Conservation (phyloP, 2,113 vertebrate genomes). For the Pollimyrus isidori region DNA sequence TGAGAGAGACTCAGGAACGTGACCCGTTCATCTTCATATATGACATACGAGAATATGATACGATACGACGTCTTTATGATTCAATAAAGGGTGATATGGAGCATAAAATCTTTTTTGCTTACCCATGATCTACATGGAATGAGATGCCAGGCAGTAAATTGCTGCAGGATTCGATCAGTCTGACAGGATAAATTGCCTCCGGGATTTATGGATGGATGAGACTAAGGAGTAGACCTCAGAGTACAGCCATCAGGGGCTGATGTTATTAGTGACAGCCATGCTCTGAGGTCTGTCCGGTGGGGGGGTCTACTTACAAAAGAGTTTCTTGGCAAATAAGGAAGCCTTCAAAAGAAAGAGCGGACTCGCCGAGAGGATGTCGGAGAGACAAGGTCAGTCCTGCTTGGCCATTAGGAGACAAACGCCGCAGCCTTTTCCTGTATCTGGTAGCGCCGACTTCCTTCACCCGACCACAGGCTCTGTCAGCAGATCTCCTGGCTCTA, state of each 20-base stretch:
- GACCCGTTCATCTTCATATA: too few species aligned
- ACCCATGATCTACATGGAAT: neutral
- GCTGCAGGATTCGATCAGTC: constrained; percentile 17
- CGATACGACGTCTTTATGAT: constrained; percentile 28
- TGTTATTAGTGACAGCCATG: neutral
- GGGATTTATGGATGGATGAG: constrained; percentile 15
- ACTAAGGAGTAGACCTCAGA: neutral
- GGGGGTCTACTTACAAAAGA: neutral
- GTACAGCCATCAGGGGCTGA: neutral
- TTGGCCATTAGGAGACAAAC: neutral
- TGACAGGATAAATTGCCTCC: constrained; percentile 8
- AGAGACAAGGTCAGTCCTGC: neutral
- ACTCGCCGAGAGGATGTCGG: neutral
- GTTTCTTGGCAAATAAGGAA: neutral
- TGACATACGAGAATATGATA: neutral
- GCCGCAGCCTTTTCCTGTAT: neutral
- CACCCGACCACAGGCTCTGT: neutral
- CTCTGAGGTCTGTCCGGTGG: neutral
- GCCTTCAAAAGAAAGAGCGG: neutral
- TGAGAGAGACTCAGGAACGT: neutral
- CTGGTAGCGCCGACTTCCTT: neutral
- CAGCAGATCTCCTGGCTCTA: neutral
- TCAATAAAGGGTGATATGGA: neutral
- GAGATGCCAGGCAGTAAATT: neutral
- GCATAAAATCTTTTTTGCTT: constrained; percentile 10